phyloP scores from a whole-genome alignment of 1,140 invertebrate genomes.

The Sinonovacula constricta region DNA sequence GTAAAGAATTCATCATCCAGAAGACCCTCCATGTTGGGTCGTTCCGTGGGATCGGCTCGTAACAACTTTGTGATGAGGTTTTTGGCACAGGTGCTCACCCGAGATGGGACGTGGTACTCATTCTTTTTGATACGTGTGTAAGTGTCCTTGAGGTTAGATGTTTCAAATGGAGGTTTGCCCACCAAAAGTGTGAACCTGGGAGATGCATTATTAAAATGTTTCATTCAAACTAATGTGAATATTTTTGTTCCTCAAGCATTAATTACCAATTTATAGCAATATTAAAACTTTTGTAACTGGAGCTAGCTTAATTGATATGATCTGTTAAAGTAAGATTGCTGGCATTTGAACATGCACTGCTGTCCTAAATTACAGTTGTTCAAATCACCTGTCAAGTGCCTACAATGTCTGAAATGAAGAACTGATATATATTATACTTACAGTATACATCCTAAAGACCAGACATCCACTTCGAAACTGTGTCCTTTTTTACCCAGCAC shows the following conservation, averaged over 20 bases:
- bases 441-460: conserved; percentile 93
- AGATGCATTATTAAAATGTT: too few relatives aligned
- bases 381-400: too few relatives aligned
- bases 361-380: too few relatives aligned
- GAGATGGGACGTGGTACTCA: conserved; percentile 90
- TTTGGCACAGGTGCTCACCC: conserved; percentile 84
- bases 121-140: conserved; percentile 95
- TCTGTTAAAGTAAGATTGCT: too few relatives aligned
- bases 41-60: conserved; percentile 88
- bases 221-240: too few relatives aligned
- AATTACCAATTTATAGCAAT: too few relatives aligned
- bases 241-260: too few relatives aligned
- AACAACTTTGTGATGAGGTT: conserved; percentile 91
- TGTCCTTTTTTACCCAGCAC: conserved; percentile 96
- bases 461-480: conserved; percentile 97
- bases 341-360: too few relatives aligned
- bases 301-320: too few relatives aligned
- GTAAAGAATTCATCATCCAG: conserved; percentile 87
- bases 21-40: conserved; percentile 89
- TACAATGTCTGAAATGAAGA: too few relatives aligned
- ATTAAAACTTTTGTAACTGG: too few relatives aligned
- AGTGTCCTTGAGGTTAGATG: conserved; percentile 90
- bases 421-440: too few relatives aligned
- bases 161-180: conserved; percentile 98
- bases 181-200: conserved; percentile 91